Evolutionary conservation across 1,140 invertebrate species (phyloP).

Genomic region (Pentalonia nigronervosa): DNA sequence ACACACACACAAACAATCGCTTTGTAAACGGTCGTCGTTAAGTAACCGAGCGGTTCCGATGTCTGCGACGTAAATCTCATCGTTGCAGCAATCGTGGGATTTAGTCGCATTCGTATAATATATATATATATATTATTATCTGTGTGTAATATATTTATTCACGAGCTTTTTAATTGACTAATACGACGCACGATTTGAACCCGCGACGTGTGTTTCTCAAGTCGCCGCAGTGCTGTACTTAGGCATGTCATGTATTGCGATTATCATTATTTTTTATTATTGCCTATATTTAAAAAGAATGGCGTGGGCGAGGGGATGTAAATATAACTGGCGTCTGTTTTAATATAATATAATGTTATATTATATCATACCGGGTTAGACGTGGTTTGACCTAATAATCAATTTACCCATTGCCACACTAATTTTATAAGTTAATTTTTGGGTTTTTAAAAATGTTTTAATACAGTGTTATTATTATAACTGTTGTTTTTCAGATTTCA

Average conservation of each 20-base stretch:
- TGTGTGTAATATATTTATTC: neutral
- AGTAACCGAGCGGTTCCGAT: conserved; percentile 17
- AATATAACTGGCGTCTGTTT: neutral
- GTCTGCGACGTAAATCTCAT: conserved; percentile 25
- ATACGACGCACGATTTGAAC: conserved; percentile 23
- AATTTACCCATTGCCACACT: too few species aligned
- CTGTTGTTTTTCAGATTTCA: neutral
- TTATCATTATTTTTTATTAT: neutral
- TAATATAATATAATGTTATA: too few species aligned
- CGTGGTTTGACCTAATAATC: too few species aligned
- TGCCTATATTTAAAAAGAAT: neutral
- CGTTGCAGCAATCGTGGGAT: neutral
- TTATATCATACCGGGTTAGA: too few species aligned
- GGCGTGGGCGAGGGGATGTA: neutral
- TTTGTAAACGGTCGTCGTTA: conserved; percentile 14
- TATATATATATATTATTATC: neutral
- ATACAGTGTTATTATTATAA: too few species aligned
- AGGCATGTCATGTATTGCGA: too few species aligned
- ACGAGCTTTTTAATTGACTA: conserved; percentile 49
- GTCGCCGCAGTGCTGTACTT: neutral
- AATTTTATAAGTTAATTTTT: too few species aligned
- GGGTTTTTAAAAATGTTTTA: too few species aligned
- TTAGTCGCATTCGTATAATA: conserved; percentile 22
- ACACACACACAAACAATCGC: neutral
- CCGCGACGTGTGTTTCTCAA: neutral